These are phyloP conservation scores for Athene noctua DNA, from an alignment of 2,113 vertebrate species.

Conservation along the genomic window DNA sequence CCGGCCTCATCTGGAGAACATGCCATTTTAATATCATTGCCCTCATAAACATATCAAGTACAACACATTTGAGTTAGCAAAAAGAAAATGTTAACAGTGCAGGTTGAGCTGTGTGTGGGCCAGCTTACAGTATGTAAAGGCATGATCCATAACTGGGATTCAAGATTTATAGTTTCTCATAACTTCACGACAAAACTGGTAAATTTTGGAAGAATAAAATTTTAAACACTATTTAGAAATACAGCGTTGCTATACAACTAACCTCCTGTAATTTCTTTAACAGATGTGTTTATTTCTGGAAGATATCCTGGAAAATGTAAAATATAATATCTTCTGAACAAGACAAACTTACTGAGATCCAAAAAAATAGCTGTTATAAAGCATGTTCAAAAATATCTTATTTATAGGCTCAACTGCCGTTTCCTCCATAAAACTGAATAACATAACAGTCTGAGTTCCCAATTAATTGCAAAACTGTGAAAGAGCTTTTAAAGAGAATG, in stretches of 20 bases:
- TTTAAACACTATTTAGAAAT: not conserved
- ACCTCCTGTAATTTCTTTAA: not conserved
- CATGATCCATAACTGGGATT: not conserved
- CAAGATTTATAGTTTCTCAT: not conserved
- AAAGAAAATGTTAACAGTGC: not conserved
- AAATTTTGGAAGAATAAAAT: not conserved
- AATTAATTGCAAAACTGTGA: not conserved
- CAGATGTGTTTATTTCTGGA: not conserved
- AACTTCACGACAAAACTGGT: not conserved
- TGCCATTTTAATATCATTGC: not conserved
- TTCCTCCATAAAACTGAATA: not conserved
- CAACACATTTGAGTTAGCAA: not conserved
- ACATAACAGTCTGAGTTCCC: not conserved
- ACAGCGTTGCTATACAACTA: not conserved
- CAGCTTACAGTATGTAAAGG: not conserved
- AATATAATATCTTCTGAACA: not conserved
- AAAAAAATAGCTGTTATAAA: not conserved
- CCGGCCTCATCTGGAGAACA: not conserved
- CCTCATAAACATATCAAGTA: not conserved
- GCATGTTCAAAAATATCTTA: not conserved
- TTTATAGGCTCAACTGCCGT: not conserved
- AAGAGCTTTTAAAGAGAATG: not conserved
- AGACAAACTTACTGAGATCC: not conserved
- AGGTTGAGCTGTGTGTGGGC: not conserved
- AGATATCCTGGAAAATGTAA: not conserved